A percentile compares a stretch with the other conserved stretches of the same genome.
These are phyloP conservation scores for Kryphioiulus occultus DNA, from an alignment of 2,888 invertebrate species.

Conservation along the genomic window DNA sequence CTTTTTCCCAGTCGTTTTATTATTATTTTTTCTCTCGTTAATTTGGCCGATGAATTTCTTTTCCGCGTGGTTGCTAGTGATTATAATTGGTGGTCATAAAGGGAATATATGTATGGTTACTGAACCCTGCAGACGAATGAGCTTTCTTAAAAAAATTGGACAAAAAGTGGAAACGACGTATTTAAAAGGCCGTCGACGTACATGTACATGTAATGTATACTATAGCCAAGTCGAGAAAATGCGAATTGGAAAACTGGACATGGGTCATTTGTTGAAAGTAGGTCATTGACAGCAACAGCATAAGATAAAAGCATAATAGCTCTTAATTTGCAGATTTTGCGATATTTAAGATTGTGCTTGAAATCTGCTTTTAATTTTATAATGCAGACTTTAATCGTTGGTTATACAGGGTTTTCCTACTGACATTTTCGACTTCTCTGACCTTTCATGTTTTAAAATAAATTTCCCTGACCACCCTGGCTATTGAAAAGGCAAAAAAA, in stretches of 20 bases:
- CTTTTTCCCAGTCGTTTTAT: background rate
- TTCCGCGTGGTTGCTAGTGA: background rate
- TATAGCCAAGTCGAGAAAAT: background rate
- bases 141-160: background rate
- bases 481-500: too few relatives aligned
- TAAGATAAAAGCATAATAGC: background rate
- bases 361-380: background rate
- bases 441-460: too few relatives aligned
- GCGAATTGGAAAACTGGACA: background rate
- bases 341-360: background rate
- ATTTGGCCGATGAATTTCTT: constrained; percentile 24
- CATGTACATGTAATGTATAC: too few relatives aligned
- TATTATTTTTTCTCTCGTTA: constrained; percentile 15
- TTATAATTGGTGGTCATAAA: constrained; percentile 16
- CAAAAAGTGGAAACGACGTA: background rate
- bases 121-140: background rate
- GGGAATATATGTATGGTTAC: background rate
- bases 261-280: background rate
- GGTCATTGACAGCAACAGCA: background rate
- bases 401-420: too few relatives aligned
- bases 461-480: too few relatives aligned
- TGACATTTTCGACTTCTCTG: too few relatives aligned
- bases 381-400: too few relatives aligned
- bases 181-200: background rate
- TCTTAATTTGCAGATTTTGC: background rate